Evolutionary conservation across 2,888 invertebrate genomes (phyloP), one percentile per base, ranked within the genome.

Genomic region (Oscheius onirici): DNA sequence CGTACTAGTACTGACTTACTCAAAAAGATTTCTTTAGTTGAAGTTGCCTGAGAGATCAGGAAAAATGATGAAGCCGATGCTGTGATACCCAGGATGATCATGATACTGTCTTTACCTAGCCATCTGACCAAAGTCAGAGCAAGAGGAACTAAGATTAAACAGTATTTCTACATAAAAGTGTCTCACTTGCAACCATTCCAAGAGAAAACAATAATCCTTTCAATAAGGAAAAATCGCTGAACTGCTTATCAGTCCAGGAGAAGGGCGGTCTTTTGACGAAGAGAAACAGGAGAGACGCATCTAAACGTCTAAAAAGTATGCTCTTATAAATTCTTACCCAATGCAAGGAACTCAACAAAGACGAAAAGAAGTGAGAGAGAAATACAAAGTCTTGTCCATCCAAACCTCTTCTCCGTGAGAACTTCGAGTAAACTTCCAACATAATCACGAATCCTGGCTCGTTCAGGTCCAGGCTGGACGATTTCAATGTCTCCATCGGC

Each of bases 321-420:
- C n/a, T n/a, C n/a, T n/a, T 49, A 1, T 55, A 34, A 46, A 22
- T 43, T 58, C 72, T 63, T 40, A 85, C 85, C 85, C 24, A 83
- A 69, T 0, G 83, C 77, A 2, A 85, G 67, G 43, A 85, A 83
- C 49, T 85, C 85, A 26, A 84, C 78, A 65, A 85, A 85, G 1
- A 85, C 77, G 63, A 83, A 83, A 11, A 82, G 24, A 5, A 85
- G 46, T 0, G 79, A 80, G 0, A 84, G 69, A 63, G 75, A 81
- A 20, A 85, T 75, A 63, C 84, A 85, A n/a, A 85, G 58, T 22
- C 85, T 51, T 0, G 81, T 82, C 77, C 78, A 85, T 13, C 84
- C 84, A 8, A 78, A 80, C 15, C 85, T 70, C 20, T 73, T 65
- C 11, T 73, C 79, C 0, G 66, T 66, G 10, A 83, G 58, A 26